Conservation (phyloP, 2,797 vertebrate species). For the Notolepis coatsorum region DNA sequence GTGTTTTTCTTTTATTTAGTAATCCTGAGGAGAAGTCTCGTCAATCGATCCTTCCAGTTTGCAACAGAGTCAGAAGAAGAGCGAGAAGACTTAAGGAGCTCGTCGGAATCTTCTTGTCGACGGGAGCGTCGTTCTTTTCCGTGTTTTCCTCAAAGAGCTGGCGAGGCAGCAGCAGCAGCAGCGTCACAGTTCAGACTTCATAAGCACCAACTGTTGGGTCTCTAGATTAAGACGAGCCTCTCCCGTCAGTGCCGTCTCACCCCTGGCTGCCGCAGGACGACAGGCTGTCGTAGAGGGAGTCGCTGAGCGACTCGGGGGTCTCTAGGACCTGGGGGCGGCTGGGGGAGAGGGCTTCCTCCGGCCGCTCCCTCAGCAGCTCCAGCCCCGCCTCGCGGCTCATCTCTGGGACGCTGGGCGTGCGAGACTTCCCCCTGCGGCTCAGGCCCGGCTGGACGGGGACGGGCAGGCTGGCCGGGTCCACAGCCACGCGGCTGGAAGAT, state of each 20-base stretch:
- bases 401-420: conserved; percentile 86
- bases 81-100: too few relatives aligned
- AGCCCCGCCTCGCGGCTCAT: conserved; percentile 88
- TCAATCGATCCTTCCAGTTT: conserved; percentile 62
- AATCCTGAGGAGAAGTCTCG: conserved; percentile 74
- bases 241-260: conserved; percentile 62
- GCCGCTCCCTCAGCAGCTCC: conserved; percentile 84
- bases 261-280: conserved; percentile 98
- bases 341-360: conserved; percentile 80
- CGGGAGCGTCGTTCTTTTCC: conserved; percentile 28
- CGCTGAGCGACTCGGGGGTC: conserved; percentile 93
- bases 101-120: conserved; percentile 33
- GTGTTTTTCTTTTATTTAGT: conserved; percentile 55
- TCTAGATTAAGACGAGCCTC: too few relatives aligned
- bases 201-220: too few relatives aligned
- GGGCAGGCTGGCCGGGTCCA: conserved; percentile 76
- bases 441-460: conserved; percentile 73
- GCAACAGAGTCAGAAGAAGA: conserved; percentile 50
- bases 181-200: conserved; percentile 41
- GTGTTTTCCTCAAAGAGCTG: conserved; percentile 33
- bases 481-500: conserved; percentile 62
- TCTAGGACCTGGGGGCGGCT: conserved; percentile 88
- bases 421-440: conserved; percentile 80
- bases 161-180: conserved; percentile 36
- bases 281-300: conserved; percentile 95